Evolutionary conservation across 92 coral and sea anemone species (phyloP).

Genomic region (Zoanthus sansibaricus): DNA sequence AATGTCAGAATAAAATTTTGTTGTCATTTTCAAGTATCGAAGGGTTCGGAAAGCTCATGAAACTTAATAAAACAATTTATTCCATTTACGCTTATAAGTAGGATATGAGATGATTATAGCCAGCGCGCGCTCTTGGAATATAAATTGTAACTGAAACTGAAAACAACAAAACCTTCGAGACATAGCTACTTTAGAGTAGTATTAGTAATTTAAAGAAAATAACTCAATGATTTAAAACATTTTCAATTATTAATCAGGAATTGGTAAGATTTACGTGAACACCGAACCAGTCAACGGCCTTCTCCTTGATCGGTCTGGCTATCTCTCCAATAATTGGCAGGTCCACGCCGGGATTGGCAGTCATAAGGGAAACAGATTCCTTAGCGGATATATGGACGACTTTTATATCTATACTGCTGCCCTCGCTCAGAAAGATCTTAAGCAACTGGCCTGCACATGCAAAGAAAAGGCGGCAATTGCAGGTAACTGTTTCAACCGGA

Average conservation of each 20-base stretch:
- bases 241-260: conserved; percentile 40
- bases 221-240: neutral
- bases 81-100: too few relatives aligned
- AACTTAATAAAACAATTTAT: too few relatives aligned
- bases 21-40: too few relatives aligned
- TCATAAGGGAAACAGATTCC: conserved; percentile 71
- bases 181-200: too few relatives aligned
- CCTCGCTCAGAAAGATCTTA: conserved; percentile 54
- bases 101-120: too few relatives aligned
- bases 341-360: conserved; percentile 77
- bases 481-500: neutral
- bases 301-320: conserved; percentile 54
- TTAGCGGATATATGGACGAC: conserved; percentile 77
- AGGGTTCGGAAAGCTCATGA: too few relatives aligned
- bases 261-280: conserved; percentile 69
- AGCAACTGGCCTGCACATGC: conserved; percentile 80
- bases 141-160: too few relatives aligned
- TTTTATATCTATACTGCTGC: conserved; percentile 78
- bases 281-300: conserved; percentile 57
- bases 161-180: too few relatives aligned
- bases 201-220: too few relatives aligned
- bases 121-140: too few relatives aligned
- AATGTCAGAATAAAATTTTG: too few relatives aligned
- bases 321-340: conserved; percentile 75
- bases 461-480: conserved; percentile 47